A percentile compares a stretch with the other conserved stretches of the same genome.
phyloP scores from a whole-genome alignment of 2,888 invertebrate genomes.

The Phlogophora meticulosa region DNA sequence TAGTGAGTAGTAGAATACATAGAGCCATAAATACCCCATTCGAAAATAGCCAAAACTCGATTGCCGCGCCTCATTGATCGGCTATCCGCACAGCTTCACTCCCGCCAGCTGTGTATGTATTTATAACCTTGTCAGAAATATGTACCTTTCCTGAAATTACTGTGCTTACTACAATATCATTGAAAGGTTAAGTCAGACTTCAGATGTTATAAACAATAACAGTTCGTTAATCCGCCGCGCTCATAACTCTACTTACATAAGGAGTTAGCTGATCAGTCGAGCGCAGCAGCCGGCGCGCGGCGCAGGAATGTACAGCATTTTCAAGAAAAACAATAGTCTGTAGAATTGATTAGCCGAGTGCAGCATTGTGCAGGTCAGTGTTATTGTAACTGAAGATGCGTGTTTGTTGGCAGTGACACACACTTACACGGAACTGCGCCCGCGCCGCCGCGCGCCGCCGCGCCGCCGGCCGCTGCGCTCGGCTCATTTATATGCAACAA shows the following conservation, averaged over 20 bases:
- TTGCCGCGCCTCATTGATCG: not conserved
- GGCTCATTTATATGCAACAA: not conserved
- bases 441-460: too few relatives aligned
- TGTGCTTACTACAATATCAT: conserved; percentile 1
- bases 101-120: not conserved
- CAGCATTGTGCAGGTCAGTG: conserved; percentile 54
- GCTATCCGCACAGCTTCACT: not conserved
- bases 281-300: not conserved
- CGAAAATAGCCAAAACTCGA: not conserved
- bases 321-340: conserved; percentile 51
- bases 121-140: not conserved
- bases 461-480: not conserved
- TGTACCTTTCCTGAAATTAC: too few relatives aligned
- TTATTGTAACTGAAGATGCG: conserved; percentile 47
- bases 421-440: conserved; percentile 44
- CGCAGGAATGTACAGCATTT: conserved; percentile 42
- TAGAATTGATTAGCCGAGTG: conserved; percentile 14
- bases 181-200: not conserved
- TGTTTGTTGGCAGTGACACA: conserved; percentile 52
- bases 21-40: not conserved
- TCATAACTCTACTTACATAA: not conserved
- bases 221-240: not conserved
- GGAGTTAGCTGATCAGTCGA: not conserved
- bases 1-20: not conserved
- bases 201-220: conserved; percentile 5